A percentile compares a stretch with the other conserved stretches of the same genome.
Conservation (phyloP, 2,113 vertebrate genomes). For the Crotalus helleri region DNA sequence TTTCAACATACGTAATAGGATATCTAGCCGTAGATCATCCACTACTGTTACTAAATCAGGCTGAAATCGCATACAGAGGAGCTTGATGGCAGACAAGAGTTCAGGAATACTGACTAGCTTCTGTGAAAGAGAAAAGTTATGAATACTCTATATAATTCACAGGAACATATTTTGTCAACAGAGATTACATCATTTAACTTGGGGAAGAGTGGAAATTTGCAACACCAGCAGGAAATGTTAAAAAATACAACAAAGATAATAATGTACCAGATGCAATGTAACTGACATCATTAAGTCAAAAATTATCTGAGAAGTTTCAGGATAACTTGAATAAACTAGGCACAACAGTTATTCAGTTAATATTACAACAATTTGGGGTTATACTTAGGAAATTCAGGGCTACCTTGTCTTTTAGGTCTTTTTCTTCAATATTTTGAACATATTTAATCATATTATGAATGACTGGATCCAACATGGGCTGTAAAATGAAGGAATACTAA, state of each 20-base stretch:
- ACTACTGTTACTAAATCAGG: slow-evolving; percentile 89
- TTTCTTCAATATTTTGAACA: slow-evolving; percentile 96
- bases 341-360: neutral
- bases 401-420: slow-evolving; percentile 99
- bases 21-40: slow-evolving; percentile 92
- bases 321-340: neutral
- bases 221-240: neutral
- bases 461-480: slow-evolving; percentile 98
- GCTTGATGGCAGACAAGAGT: slow-evolving; percentile 94
- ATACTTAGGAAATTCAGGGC: slow-evolving; percentile 33
- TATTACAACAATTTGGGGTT: neutral
- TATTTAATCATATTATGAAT: slow-evolving; percentile 98
- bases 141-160: neutral
- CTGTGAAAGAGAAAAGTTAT: slow-evolving; percentile 61
- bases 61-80: slow-evolving; percentile 97
- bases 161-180: neutral
- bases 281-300: neutral
- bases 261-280: neutral
- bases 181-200: neutral
- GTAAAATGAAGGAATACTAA: slow-evolving; percentile 42
- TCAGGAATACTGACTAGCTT: slow-evolving; percentile 95
- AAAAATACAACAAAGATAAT: neutral
- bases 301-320: neutral
- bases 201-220: neutral
- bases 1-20: slow-evolving; percentile 94